Evolutionary conservation across 30 jellyfish, hydroid and myxozoan species (phyloP), one percentile per base, ranked within the genome.

Genomic region (Hydractinia symbiolongicarpus): DNA sequence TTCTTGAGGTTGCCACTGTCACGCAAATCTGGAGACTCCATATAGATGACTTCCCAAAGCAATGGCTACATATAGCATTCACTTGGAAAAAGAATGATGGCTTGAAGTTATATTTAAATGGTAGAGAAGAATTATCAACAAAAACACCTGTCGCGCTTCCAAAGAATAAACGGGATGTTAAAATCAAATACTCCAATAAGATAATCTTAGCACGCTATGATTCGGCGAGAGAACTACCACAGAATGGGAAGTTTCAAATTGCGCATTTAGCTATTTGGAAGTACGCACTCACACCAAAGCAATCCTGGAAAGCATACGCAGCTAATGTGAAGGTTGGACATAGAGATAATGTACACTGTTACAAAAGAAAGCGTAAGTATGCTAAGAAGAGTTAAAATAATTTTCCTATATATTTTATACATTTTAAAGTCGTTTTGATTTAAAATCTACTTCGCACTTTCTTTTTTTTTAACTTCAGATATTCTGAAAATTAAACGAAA

Each of bases 251-350:
- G 61, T 68, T 87, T 44, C 88, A 93, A 15, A 83, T 93, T 4
- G 96, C 93, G 10, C 95, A 93, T 67, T 54, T 93, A 44, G 96
- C 88, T 10, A 64, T 87, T 52, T 93, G 98, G 98, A 82, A 93
- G 14, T 71, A 76, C 15, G 30, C 87, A 7, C 71, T 93, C 5
- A 81, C 81, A 20, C 88, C 72, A 11, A 53, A 78, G 16, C 89
- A 83, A 8, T 81, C 87, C 7, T 50, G 44, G 15, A 11, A 61
- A 13, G 93, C 88, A 4, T 93, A 78, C 82, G 55, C 61, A 64
- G 85, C 81, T 6, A 69, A 83, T 50, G 54, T 74, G 4, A 50
- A n/a, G 7, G 68, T 74, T 54, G 61, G n/a, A 20, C 70, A 5
- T 5, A 0, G 7, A 4, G 9, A 66, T 9, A 53, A 74, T 49